Evolutionary conservation across 2,888 invertebrate genomes (phyloP).

Genomic region (Hirudinaria manillensis): DNA sequence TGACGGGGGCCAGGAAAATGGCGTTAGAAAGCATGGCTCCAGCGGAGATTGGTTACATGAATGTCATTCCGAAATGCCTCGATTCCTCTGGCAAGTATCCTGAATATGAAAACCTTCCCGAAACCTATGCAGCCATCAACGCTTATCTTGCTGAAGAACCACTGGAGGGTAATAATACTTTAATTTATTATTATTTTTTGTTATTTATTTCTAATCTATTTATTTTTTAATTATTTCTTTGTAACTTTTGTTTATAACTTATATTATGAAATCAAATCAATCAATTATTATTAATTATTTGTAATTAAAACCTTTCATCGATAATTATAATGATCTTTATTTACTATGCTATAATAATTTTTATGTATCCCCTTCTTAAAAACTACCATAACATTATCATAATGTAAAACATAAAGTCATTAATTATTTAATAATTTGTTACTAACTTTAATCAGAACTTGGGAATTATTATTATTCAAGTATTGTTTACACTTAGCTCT

Average conservation of each 20-base stretch:
- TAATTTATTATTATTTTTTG: not conserved
- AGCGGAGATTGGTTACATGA: conserved; percentile 41
- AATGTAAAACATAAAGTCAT: too few relatives aligned
- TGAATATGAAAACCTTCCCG: conserved; percentile 40
- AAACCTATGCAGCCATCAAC: conserved; percentile 42
- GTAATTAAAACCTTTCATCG: too few relatives aligned
- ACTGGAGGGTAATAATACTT: conserved; percentile 36
- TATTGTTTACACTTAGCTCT: too few relatives aligned
- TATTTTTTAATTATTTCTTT: not conserved
- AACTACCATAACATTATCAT: too few relatives aligned
- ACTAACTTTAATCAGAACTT: too few relatives aligned
- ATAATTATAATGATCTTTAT: too few relatives aligned
- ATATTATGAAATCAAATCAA: too few relatives aligned
- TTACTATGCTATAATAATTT: too few relatives aligned
- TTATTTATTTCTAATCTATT: not conserved
- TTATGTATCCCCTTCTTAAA: too few relatives aligned
- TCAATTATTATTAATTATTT: too few relatives aligned
- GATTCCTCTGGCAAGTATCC: conserved; percentile 40
- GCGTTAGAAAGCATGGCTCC: conserved; percentile 36
- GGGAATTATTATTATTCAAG: too few relatives aligned
- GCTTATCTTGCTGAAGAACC: conserved; percentile 39
- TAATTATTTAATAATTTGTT: too few relatives aligned
- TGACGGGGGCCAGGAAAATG: conserved; percentile 32
- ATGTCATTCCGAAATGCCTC: conserved; percentile 42
- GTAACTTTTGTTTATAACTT: not conserved